These are phyloP conservation scores for Xiphophorus couchianus DNA, from an alignment of 2,113 vertebrate genomes.

Conservation along the genomic window DNA sequence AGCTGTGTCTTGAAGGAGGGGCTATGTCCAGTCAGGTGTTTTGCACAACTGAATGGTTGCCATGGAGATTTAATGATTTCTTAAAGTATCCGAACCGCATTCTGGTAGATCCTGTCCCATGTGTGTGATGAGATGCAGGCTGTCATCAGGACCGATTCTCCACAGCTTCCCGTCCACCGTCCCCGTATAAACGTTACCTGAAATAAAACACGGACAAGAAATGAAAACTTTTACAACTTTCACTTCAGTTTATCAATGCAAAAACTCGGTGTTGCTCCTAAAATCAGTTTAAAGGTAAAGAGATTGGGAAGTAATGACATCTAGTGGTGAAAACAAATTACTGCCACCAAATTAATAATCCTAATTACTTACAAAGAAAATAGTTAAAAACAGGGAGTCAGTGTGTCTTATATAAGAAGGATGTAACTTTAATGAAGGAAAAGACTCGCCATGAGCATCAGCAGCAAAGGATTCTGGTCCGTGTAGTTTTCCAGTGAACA, in stretches of 20 bases:
- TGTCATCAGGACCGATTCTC: slow-evolving; percentile 72
- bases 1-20: no score
- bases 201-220: not conserved
- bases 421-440: not conserved
- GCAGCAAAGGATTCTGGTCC: slow-evolving; percentile 76
- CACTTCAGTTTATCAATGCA: no score
- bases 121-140: slow-evolving; percentile 74
- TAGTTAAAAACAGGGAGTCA: no score
- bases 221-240: not conserved
- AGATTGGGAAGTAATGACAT: not conserved
- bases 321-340: not conserved
- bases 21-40: no score
- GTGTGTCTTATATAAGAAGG: not conserved
- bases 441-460: slow-evolving; percentile 67
- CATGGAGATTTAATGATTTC: no score
- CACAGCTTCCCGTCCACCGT: slow-evolving; percentile 81
- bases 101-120: slow-evolving; percentile 76
- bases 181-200: slow-evolving; percentile 80
- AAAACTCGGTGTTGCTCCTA: not conserved
- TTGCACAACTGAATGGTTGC: no score
- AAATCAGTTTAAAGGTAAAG: not conserved
- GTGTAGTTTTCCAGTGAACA: slow-evolving; percentile 74
- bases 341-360: not conserved
- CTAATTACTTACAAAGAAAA: not conserved
- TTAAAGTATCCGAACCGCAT: slow-evolving; percentile 64